Evolutionary conservation across 1,140 invertebrate genomes (phyloP).

Genomic region (Tenebrio molitor): DNA sequence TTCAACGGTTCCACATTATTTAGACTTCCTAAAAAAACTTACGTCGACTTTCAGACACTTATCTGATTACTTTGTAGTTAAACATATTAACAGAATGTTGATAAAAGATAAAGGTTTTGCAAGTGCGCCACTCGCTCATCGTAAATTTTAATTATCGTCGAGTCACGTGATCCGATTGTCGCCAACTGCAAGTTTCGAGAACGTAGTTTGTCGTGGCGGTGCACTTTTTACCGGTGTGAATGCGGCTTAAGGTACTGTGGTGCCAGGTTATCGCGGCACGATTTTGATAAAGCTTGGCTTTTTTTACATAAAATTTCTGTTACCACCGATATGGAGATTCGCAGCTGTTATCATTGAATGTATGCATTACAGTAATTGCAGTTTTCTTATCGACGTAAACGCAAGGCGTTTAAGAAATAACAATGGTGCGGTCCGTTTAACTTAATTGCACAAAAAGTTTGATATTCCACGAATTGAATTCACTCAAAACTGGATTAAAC

Average conservation of each 20-base stretch:
- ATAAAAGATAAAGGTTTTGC: no score
- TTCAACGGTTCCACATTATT: no score
- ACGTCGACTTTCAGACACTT: no score
- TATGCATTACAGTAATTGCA: background rate
- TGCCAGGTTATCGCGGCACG: background rate
- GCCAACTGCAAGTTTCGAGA: background rate
- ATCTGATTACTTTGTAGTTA: no score
- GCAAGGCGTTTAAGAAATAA: background rate
- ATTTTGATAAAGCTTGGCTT: background rate
- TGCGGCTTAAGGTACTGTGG: background rate
- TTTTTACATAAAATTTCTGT: no score
- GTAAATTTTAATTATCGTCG: background rate
- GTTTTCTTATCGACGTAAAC: background rate
- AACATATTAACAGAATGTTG: no score
- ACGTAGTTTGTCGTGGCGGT: no score
- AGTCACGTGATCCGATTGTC: background rate
- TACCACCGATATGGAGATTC: no score
- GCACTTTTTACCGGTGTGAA: background rate
- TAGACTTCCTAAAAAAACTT: background rate
- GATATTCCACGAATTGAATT: no score
- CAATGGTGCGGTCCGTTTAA: background rate
- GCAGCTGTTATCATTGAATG: no score
- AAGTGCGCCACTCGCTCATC: no score
- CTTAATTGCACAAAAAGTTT: background rate
- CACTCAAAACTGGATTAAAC: background rate